Conservation (phyloP, 2,797 vertebrate genomes). For the Florisuga fusca region DNA sequence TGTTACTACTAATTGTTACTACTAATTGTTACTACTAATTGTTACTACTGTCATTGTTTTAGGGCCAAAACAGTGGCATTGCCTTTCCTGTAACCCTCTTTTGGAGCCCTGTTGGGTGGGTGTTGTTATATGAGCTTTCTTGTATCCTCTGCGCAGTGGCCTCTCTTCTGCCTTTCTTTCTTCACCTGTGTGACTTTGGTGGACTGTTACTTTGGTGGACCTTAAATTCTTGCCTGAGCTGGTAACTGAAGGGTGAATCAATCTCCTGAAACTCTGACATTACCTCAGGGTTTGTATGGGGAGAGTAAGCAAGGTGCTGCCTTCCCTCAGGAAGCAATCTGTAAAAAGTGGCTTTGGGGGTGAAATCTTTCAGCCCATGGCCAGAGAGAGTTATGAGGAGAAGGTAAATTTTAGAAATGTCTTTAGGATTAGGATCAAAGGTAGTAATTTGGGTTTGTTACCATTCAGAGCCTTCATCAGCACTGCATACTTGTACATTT, state of each 20-base stretch:
- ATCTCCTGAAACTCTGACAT: background rate
- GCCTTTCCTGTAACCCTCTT: too few relatives aligned
- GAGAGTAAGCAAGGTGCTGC: background rate
- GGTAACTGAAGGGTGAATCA: background rate
- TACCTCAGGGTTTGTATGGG: background rate
- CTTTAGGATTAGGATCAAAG: background rate
- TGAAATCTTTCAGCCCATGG: background rate
- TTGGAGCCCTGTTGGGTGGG: background rate
- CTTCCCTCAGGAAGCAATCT: background rate
- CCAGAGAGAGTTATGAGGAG: background rate
- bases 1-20: background rate
- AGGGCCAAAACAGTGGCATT: fast-evolving
- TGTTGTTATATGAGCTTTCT: background rate
- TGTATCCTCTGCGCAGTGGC: fast-evolving
- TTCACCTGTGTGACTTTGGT: background rate
- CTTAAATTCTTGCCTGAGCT: background rate
- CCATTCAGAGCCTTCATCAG: fast-evolving
- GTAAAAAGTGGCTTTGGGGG: background rate
- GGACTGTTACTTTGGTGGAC: too few relatives aligned
- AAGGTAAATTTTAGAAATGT: background rate
- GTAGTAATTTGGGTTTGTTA: background rate
- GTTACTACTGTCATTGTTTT: background rate
- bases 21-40: background rate
- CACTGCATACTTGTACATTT: background rate
- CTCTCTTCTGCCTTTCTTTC: background rate